These are phyloP conservation scores for Crotophaga sulcirostris DNA, from an alignment of 2,113 vertebrate genomes.

Conservation along the genomic window DNA sequence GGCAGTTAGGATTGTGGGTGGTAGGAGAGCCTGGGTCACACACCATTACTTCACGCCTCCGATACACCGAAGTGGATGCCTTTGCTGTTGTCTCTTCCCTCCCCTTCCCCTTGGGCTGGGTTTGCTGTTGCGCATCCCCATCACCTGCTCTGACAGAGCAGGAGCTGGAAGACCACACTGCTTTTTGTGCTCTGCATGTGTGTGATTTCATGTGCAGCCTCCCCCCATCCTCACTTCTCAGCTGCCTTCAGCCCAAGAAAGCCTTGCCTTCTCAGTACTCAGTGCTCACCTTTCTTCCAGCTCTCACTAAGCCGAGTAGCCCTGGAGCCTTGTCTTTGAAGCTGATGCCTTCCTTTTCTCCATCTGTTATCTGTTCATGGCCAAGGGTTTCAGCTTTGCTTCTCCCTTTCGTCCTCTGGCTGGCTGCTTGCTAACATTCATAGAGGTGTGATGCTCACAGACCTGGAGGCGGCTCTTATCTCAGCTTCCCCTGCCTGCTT, in stretches of 20 bases:
- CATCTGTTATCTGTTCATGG: accelerated
- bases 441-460: not conserved
- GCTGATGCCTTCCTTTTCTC: not conserved
- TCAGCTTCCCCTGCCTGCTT: not conserved
- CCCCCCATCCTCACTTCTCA: not conserved
- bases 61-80: not conserved
- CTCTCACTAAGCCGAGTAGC: accelerated
- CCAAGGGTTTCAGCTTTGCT: not conserved
- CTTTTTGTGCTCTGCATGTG: accelerated
- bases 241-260: not conserved
- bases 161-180: not conserved
- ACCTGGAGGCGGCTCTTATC: not conserved
- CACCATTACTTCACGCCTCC: accelerated
- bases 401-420: not conserved
- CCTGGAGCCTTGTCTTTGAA: not conserved
- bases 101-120: accelerated
- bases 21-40: not conserved
- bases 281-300: not conserved
- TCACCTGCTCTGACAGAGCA: not conserved
- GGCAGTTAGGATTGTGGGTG: not conserved
- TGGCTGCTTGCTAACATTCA: not conserved
- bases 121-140: not conserved
- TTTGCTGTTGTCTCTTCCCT: not conserved
- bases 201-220: not conserved
- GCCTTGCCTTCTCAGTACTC: not conserved